These are phyloP conservation scores for Threskiornis aethiopicus DNA, from an alignment of 2,797 vertebrate species.

Conservation along the genomic window DNA sequence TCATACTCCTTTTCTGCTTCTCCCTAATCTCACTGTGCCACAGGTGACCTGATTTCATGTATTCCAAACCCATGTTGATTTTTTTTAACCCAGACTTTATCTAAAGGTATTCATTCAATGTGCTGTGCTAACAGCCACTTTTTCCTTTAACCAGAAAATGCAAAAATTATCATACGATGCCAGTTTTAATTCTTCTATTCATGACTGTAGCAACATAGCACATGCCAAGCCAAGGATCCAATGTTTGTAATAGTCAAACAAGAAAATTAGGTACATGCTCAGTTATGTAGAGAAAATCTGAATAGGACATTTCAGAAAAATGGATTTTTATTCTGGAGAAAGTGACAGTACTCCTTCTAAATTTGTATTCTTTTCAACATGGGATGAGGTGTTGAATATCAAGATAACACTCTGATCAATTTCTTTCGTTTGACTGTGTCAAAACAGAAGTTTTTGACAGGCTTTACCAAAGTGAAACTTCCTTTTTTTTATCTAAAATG, in stretches of 20 bases:
- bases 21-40: not conserved
- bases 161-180: not conserved
- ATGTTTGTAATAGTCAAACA: not conserved
- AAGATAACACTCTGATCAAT: not conserved
- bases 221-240: not conserved
- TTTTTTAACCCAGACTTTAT: not conserved
- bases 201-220: not conserved
- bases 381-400: not conserved
- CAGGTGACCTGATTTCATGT: not conserved
- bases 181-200: not conserved
- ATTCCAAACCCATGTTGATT: not conserved
- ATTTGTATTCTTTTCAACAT: not conserved
- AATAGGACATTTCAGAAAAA: not conserved
- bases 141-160: not conserved
- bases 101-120: not conserved
- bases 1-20: not conserved
- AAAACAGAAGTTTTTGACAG: not conserved
- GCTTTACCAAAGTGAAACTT: not conserved
- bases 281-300: not conserved
- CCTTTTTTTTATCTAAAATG: not conserved
- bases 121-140: not conserved
- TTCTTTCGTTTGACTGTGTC: not conserved
- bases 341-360: not conserved
- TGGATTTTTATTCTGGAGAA: not conserved
- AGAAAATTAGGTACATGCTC: not conserved